Conservation (phyloP, 2,888 invertebrate genomes). For the Melanophora roralis region DNA sequence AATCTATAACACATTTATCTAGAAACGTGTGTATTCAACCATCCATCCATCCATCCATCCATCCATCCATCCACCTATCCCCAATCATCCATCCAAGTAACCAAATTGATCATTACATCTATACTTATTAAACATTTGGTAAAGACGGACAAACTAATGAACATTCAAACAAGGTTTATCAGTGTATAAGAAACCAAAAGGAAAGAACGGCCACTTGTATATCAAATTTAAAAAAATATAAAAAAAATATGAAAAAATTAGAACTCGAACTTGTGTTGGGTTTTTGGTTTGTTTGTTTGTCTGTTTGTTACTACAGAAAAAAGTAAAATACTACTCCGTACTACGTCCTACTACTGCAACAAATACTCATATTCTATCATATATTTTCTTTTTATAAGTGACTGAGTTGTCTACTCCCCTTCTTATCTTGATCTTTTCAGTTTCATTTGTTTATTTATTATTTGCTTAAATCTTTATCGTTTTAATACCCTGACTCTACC, state of each 20-base stretch:
- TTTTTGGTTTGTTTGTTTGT: background rate
- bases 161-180: conserved; percentile 26
- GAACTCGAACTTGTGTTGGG: conserved; percentile 34
- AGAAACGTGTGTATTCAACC: conserved; percentile 14
- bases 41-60: conserved; percentile 18
- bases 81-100: conserved; percentile 38
- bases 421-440: conserved; percentile 55
- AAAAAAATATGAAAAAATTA: background rate
- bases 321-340: conserved; percentile 13
- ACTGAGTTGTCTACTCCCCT: conserved; percentile 40
- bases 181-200: conserved; percentile 22
- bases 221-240: conserved; percentile 29
- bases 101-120: conserved; percentile 53
- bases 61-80: conserved; percentile 18
- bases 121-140: conserved; percentile 33
- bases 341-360: conserved; percentile 31
- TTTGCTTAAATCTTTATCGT: conserved; percentile 64
- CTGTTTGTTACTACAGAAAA: background rate
- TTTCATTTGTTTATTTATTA: conserved; percentile 63
- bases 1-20: no score
- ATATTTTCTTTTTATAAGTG: no score
- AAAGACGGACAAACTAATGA: background rate
- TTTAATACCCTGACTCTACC: conserved; percentile 10
- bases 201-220: conserved; percentile 29
- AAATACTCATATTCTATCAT: background rate